Percentiles rank a stretch among this genome's conserved stretches.
Conservation (phyloP, 1,140 invertebrate species). For the Bombus confusus region DNA sequence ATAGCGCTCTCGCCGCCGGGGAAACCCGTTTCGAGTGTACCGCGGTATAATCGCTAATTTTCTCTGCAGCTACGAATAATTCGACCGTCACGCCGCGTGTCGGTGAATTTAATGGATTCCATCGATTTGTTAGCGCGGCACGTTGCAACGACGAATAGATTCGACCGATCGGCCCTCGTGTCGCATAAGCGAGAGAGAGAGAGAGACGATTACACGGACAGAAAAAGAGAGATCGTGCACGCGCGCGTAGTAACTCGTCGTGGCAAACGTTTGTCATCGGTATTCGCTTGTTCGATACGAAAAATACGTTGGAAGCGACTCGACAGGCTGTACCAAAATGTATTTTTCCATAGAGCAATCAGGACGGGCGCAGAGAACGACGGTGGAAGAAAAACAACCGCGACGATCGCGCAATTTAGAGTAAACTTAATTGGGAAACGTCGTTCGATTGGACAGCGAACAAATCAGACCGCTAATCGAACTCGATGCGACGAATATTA, state of each 20-base stretch:
- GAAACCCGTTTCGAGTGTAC: not conserved
- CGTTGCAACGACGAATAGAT: conserved; percentile 37
- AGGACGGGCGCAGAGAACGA: not conserved
- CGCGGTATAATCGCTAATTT: conserved; percentile 37
- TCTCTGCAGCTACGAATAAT: conserved; percentile 35
- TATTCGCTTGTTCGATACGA: not conserved
- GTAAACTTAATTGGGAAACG: conserved; percentile 81
- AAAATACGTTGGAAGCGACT: conserved; percentile 18
- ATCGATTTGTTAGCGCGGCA: conserved; percentile 39
- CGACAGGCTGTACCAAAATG: conserved; percentile 22
- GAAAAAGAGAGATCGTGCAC: no score
- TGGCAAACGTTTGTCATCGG: conserved; percentile 32
- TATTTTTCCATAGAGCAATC: conserved; percentile 42
- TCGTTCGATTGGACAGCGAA: conserved; percentile 68
- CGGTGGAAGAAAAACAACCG: conserved; percentile 46
- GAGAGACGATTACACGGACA: not conserved
- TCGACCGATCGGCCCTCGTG: conserved; percentile 20
- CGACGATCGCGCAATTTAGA: conserved; percentile 75
- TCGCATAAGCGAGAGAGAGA: not conserved
- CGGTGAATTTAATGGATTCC: conserved; percentile 36
- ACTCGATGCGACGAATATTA: conserved; percentile 25
- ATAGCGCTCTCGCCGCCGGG: not conserved
- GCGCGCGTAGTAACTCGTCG: conserved; percentile 20
- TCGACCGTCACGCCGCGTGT: conserved; percentile 5
- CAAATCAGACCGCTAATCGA: conserved; percentile 37